Conservation (phyloP, 1,140 invertebrate species). For the Ceratitis capitata region DNA sequence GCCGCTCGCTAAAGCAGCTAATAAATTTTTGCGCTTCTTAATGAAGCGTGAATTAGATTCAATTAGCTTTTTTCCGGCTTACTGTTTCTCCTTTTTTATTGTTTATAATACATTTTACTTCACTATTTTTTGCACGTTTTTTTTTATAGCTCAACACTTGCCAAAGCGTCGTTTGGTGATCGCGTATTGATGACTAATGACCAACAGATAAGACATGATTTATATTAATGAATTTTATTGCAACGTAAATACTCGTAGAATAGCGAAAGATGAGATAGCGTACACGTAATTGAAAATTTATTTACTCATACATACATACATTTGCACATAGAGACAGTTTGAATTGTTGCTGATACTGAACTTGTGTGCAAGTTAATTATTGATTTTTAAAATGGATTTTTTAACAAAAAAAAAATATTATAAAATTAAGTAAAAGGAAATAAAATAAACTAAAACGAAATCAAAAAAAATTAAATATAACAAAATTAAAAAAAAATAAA, state of each 20-base stretch:
- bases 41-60: slow-evolving; percentile 16
- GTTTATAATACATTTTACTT: background rate
- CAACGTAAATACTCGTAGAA: background rate
- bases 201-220: slow-evolving; percentile 22
- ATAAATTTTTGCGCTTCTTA: slow-evolving; percentile 3
- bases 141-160: background rate
- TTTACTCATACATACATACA: background rate
- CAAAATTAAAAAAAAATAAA: background rate
- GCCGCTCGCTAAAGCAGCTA: background rate
- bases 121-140: background rate
- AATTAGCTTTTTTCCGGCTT: background rate
- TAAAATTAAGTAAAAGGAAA: background rate
- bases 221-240: slow-evolving; percentile 32
- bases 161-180: background rate
- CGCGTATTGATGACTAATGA: background rate
- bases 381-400: background rate
- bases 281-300: background rate
- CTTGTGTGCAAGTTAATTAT: background rate
- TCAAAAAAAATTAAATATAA: background rate
- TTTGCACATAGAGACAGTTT: background rate
- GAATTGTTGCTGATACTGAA: background rate
- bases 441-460: background rate
- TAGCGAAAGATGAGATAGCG: background rate
- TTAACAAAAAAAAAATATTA: too few relatives aligned
- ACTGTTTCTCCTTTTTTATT: background rate